Percentiles rank a stretch among this genome's conserved stretches.
Evolutionary conservation across 1,140 invertebrate species (phyloP).

Genomic region (Drosophila equinoxialis): DNA sequence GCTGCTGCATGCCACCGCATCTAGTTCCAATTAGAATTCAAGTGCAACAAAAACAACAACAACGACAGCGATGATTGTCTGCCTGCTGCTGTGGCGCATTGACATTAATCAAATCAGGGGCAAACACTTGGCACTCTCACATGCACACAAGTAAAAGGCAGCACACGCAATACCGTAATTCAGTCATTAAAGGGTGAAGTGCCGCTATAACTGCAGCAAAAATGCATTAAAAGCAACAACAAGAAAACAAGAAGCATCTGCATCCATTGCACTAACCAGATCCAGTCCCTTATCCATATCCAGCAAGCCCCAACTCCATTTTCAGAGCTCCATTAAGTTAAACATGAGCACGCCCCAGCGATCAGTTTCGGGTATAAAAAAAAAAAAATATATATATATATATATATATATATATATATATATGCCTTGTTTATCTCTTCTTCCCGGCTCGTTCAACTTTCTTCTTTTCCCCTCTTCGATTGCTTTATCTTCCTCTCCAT

Average conservation of each 20-base stretch:
- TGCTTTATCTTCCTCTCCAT: neutral
- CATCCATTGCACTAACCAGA: constrained; percentile 20
- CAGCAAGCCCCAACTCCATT: neutral
- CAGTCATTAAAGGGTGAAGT: constrained; percentile 68
- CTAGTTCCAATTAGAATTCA: constrained; percentile 55
- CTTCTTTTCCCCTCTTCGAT: neutral
- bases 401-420: neutral
- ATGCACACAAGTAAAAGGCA: neutral
- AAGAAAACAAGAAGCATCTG: constrained; percentile 34
- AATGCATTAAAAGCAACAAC: constrained; percentile 62
- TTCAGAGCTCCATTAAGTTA: constrained; percentile 55
- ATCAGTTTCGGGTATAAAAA: constrained; percentile 39
- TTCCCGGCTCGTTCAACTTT: constrained; percentile 7
- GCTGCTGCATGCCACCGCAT: constrained; percentile 21
- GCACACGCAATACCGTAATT: constrained; percentile 47
- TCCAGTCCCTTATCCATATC: constrained; percentile 14
- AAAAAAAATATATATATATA: neutral
- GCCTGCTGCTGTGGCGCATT: constrained; percentile 35
- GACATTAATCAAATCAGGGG: constrained; percentile 59
- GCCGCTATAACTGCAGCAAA: constrained; percentile 54
- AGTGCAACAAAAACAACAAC: constrained; percentile 48
- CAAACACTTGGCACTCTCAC: constrained; percentile 42
- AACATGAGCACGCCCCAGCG: constrained; percentile 67
- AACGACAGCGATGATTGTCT: neutral
- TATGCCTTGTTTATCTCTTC: constrained; percentile 38